A percentile compares a stretch with the other conserved stretches of the same genome.
Conservation (phyloP, 2,113 vertebrate genomes). For the Bos javanicus region DNA sequence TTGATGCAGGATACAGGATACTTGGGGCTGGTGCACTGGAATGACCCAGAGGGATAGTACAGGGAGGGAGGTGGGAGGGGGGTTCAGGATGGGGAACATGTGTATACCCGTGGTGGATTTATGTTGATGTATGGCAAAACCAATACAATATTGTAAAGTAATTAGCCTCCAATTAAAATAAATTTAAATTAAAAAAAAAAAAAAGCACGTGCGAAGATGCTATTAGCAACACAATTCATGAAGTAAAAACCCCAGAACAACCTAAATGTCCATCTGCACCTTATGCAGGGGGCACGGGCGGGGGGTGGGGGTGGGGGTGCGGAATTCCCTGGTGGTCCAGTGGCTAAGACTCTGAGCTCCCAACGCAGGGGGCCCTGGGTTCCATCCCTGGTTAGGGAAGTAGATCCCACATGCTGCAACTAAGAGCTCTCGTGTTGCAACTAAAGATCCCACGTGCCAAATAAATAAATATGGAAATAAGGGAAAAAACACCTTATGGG, state of each 20-base stretch:
- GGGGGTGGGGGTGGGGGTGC: rapidly evolving
- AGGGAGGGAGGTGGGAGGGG: too few relatives aligned
- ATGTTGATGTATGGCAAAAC: too few relatives aligned
- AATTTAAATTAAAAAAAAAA: too few relatives aligned
- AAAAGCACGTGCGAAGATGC: neutral
- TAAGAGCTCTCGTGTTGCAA: neutral
- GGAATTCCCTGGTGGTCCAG: neutral
- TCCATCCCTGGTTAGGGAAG: neutral
- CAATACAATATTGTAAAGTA: too few relatives aligned
- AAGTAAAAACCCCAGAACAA: neutral
- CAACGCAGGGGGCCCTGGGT: neutral
- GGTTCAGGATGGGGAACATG: too few relatives aligned
- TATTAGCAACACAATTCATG: neutral
- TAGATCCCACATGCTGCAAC: neutral
- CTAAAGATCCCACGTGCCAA: neutral
- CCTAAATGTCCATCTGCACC: rapidly evolving
- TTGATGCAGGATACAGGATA: too few relatives aligned
- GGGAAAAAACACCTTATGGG: neutral
- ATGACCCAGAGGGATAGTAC: too few relatives aligned
- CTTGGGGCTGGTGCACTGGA: too few relatives aligned
- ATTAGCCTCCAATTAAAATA: too few relatives aligned
- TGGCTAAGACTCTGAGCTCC: neutral
- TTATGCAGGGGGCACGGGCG: neutral
- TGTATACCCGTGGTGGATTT: too few relatives aligned
- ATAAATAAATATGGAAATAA: neutral